Evolutionary conservation across 2,888 invertebrate genomes (phyloP), one percentile per base, ranked within the genome.

Genomic region (Trisateles emortualis): DNA sequence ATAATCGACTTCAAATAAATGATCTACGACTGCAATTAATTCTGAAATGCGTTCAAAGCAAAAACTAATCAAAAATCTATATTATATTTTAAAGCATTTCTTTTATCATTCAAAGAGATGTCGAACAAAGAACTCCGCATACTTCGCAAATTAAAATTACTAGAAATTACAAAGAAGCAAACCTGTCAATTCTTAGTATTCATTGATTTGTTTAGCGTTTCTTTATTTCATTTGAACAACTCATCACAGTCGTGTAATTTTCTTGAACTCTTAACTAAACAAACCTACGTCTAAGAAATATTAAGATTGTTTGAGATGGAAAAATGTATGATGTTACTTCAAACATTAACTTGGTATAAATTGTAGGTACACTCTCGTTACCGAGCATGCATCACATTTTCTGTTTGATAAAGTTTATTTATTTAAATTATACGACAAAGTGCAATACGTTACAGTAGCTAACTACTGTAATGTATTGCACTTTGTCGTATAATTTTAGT

Each of bases 251-350:
- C 6, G n/a, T 32, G 35, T 45, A 29, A 45, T 33, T 49, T 39
- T 42, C 16, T 13, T 53, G 16, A 48, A 30, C 38, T 26, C 13
- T 35, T 19, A 13, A 22, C 13, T 45, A n/a, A 43, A 17, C 11
- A 22, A 41, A 42, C 17, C 29, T 16, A 26, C 24, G 10, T 35
- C 33, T 46, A 8, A 17, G n/a, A 16, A 35, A n/a, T 3, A 17
- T n/a, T 17, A 35, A 45, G 33, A 29, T 13, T 40, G 41, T 50
- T 50, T 50, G 24, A 43, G 38, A 43, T 43, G 33, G 11, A 35
- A 41, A 35, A 11, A 41, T 33, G 43, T 24, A 8, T 16, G 9
- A 43, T 43, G 24, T 35, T 22, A 43, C 43, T 19, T 14, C 22
- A 38, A 50, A 38, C 17, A 17, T 19, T 9, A 43, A 39, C 32